phyloP scores from a whole-genome alignment of 35 echinoderm and acorn worm species.

The Lytechinus variegatus region DNA sequence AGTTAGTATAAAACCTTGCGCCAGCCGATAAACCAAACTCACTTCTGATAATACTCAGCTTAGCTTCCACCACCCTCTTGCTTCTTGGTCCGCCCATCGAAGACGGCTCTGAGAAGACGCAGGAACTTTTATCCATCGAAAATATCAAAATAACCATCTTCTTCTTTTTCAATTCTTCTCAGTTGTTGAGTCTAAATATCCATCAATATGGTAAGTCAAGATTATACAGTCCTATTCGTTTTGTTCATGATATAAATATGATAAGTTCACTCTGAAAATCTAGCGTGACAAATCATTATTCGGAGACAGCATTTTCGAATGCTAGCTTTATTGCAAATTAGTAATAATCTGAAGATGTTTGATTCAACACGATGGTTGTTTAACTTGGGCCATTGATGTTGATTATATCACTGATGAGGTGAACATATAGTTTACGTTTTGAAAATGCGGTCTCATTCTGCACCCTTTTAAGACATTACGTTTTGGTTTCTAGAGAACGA shows the following conservation, averaged over 20 bases:
- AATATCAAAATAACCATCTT: background rate
- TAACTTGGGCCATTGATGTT: too few species aligned
- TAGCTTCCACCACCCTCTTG: background rate
- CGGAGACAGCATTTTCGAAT: too few species aligned
- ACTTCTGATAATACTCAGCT: background rate
- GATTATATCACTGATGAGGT: too few species aligned
- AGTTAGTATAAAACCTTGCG: background rate
- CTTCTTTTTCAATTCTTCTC: background rate
- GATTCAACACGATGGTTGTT: too few species aligned
- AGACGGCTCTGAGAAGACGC: slow-evolving; percentile 1
- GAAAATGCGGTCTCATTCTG: too few species aligned
- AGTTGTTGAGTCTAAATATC: background rate
- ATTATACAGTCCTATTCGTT: background rate
- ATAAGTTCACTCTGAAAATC: background rate
- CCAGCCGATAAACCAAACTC: background rate
- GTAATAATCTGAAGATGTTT: too few species aligned
- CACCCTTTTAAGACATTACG: too few species aligned
- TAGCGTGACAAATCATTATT: background rate
- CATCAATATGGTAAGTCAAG: background rate
- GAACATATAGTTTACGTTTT: too few species aligned
- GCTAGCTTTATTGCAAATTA: too few species aligned
- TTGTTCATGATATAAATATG: background rate
- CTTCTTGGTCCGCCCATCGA: slow-evolving; percentile 38
- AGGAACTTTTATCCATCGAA: background rate
- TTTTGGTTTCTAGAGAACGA: too few species aligned